Evolutionary conservation across 2,113 vertebrate species (phyloP).

Genomic region (Scalopus aquaticus): DNA sequence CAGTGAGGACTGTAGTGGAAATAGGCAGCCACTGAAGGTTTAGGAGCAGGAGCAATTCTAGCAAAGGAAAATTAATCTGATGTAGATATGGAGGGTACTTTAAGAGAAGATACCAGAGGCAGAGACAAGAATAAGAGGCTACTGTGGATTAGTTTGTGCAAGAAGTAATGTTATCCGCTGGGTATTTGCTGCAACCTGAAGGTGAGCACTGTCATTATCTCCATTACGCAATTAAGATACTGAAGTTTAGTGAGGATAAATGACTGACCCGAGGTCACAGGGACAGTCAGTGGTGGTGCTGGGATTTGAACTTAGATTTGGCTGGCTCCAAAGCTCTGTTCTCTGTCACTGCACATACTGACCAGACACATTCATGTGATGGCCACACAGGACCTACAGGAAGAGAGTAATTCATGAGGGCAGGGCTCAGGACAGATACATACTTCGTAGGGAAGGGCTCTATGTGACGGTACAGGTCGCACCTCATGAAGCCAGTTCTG

Average conservation of each 20-base stretch:
- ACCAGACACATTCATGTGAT: neutral
- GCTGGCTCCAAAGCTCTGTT: neutral
- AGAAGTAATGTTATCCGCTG: neutral
- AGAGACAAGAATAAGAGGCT: neutral
- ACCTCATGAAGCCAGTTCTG: neutral
- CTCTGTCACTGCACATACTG: neutral
- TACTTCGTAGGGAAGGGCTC: neutral
- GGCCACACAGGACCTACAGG: neutral
- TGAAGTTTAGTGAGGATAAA: neutral
- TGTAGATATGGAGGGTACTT: neutral
- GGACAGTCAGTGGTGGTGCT: neutral
- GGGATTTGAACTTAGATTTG: neutral
- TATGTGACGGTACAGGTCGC: neutral
- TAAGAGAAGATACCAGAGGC: neutral
- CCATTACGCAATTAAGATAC: neutral
- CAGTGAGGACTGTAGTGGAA: neutral
- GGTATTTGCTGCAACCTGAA: neutral
- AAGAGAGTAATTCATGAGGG: neutral
- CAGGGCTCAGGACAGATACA: neutral
- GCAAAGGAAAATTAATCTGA: conserved; percentile 6
- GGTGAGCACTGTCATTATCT: neutral
- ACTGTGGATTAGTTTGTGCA: neutral
- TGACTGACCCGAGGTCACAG: neutral
- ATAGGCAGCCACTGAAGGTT: neutral
- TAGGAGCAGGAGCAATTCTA: neutral